Conservation (phyloP, 2,797 vertebrate species). For the Melopsittacus undulatus region DNA sequence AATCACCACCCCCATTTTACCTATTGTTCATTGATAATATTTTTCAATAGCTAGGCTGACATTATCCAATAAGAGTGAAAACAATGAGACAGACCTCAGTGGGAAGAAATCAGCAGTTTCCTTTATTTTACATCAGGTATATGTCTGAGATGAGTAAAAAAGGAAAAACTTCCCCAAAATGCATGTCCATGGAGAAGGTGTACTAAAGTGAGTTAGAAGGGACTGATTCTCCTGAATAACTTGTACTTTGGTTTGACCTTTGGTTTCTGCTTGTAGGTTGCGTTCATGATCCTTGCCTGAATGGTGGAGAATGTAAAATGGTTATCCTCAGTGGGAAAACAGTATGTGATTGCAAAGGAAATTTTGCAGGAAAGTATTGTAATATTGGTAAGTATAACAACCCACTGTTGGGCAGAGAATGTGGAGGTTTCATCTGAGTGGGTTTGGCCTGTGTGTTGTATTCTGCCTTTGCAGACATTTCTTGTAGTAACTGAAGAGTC, state of each 20-base stretch:
- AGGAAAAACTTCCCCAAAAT: background rate
- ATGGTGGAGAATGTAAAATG: slow-evolving; percentile 85
- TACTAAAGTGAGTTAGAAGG: background rate
- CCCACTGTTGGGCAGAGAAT: background rate
- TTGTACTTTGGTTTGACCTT: background rate
- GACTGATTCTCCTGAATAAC: background rate
- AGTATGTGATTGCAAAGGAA: slow-evolving; percentile 84
- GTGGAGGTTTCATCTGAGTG: background rate
- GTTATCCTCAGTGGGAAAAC: slow-evolving; percentile 75
- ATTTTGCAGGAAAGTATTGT: slow-evolving; percentile 81
- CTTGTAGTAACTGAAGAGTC: background rate
- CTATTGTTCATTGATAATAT: background rate
- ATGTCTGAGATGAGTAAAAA: background rate
- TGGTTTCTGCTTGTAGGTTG: slow-evolving; percentile 79
- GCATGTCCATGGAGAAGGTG: background rate
- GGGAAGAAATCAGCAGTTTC: background rate
- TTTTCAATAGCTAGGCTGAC: slow-evolving; percentile 6
- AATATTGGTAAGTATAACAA: slow-evolving; percentile 83
- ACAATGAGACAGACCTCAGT: background rate
- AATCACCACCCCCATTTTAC: background rate
- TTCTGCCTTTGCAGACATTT: background rate
- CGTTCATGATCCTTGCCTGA: slow-evolving; percentile 83
- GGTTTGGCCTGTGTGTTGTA: background rate
- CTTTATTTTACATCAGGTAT: background rate
- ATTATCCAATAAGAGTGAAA: background rate